A percentile compares a stretch with the other conserved stretches of the same genome.
phyloP scores from a whole-genome alignment of 1,140 invertebrate species.

The Drosophila mauritiana region DNA sequence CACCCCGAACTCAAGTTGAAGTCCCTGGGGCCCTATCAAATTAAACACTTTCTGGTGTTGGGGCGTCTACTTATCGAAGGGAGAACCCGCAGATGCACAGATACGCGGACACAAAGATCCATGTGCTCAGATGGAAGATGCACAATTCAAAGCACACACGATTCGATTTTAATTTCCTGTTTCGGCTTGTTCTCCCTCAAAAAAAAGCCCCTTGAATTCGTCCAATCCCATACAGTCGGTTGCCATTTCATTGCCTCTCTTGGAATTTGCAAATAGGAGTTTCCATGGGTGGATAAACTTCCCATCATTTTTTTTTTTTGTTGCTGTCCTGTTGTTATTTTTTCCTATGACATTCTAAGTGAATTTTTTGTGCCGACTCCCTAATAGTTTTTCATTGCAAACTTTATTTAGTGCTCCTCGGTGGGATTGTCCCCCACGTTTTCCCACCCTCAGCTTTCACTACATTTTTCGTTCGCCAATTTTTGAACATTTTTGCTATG shows the following conservation, averaged over 20 bases:
- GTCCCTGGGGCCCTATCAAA: conserved; percentile 61
- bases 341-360: conserved; percentile 52
- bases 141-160: conserved; percentile 39
- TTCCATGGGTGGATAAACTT: conserved; percentile 38
- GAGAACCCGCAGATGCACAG: conserved; percentile 15
- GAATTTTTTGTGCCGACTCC: conserved; percentile 52
- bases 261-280: conserved; percentile 58
- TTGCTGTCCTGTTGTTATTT: conserved; percentile 37
- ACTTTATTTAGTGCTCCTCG: conserved; percentile 71
- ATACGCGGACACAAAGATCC: conserved; percentile 11
- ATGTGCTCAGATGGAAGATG: conserved; percentile 18
- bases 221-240: conserved; percentile 7
- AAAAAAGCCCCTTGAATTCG: conserved; percentile 11
- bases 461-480: conserved; percentile 60
- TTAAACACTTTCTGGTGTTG: conserved; percentile 65
- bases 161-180: conserved; percentile 82
- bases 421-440: conserved; percentile 10
- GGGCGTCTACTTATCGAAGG: conserved; percentile 52
- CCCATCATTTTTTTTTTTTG: neutral
- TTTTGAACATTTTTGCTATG: conserved; percentile 71
- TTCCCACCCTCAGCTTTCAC: conserved; percentile 47
- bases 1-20: conserved; percentile 3
- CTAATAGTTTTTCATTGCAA: conserved; percentile 67
- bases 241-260: conserved; percentile 42
- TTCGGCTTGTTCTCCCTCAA: conserved; percentile 41